phyloP scores from a whole-genome alignment of 2,113 vertebrate species.

The Etheostoma cragini region DNA sequence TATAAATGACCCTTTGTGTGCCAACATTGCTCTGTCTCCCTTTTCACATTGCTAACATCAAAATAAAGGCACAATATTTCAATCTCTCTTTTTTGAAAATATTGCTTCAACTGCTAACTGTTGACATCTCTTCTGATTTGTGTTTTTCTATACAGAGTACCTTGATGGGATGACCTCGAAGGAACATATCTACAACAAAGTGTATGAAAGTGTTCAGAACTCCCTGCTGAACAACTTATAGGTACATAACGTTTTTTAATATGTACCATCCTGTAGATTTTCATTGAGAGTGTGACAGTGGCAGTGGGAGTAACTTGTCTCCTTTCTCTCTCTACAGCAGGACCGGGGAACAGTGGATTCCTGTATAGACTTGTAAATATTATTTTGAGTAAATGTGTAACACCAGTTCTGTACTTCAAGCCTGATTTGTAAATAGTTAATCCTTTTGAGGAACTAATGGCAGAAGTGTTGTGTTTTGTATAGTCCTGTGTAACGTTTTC shows the following conservation, averaged over 20 bases:
- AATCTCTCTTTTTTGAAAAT: neutral
- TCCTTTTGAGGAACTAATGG: constrained; percentile 68
- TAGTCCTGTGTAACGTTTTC: constrained; percentile 70
- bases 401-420: constrained; percentile 52
- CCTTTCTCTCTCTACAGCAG: constrained; percentile 57
- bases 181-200: constrained; percentile 79
- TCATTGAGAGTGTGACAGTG: neutral
- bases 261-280: neutral
- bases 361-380: constrained; percentile 87
- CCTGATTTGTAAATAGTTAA: constrained; percentile 82
- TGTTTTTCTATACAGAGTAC: constrained; percentile 67
- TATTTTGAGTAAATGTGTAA: constrained; percentile 51
- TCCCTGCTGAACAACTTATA: constrained; percentile 84
- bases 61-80: neutral
- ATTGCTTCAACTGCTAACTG: neutral
- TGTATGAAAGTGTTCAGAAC: constrained; percentile 82
- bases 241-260: constrained; percentile 57
- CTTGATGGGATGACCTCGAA: constrained; percentile 83
- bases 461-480: constrained; percentile 77
- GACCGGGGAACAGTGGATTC: constrained; percentile 43
- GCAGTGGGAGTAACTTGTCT: neutral
- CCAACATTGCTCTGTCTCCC: neutral
- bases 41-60: neutral
- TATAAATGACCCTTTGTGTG: neutral
- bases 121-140: neutral